A percentile compares a stretch with the other conserved stretches of the same genome.
These are phyloP conservation scores for Harmothoe impar DNA, from an alignment of 2,888 invertebrate species.

Conservation along the genomic window DNA sequence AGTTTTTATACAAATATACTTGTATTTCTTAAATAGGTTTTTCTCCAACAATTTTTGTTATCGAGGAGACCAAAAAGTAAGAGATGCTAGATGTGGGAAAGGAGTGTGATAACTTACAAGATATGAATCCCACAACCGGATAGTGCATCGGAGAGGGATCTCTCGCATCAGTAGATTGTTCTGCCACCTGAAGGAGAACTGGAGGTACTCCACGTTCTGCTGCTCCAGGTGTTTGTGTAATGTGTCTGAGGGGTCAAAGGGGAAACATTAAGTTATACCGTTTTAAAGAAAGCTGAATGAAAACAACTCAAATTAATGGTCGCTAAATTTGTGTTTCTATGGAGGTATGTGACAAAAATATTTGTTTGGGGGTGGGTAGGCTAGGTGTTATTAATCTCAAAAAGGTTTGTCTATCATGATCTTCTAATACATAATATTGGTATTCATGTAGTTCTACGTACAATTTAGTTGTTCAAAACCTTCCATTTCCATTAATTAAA, in stretches of 20 bases:
- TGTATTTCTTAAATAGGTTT: conserved; percentile 30
- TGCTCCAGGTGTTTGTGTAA: conserved; percentile 95
- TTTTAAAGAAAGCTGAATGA: no score
- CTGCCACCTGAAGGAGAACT: conserved; percentile 99
- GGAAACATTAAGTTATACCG: no score
- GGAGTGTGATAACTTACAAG: conserved; percentile 88
- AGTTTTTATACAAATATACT: no score
- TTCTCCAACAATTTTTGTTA: no score
- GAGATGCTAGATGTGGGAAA: no score
- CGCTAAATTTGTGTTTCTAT: neutral
- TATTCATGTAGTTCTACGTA: no score
- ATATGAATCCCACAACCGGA: conserved; percentile 99
- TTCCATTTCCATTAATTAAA: no score
- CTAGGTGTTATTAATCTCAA: no score
- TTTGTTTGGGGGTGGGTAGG: neutral
- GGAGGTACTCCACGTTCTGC: conserved; percentile 98
- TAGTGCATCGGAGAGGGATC: conserved; percentile 97
- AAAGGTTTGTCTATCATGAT: no score
- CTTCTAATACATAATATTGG: no score
- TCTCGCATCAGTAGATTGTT: conserved; percentile 99
- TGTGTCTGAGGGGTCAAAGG: conserved; percentile 65
- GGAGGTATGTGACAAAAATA: neutral
- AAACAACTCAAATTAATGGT: neutral
- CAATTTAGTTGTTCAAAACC: no score
- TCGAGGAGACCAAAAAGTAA: no score